phyloP scores from a whole-genome alignment of 2,113 vertebrate genomes.

The Pseudorhombus dupliciocellatus region DNA sequence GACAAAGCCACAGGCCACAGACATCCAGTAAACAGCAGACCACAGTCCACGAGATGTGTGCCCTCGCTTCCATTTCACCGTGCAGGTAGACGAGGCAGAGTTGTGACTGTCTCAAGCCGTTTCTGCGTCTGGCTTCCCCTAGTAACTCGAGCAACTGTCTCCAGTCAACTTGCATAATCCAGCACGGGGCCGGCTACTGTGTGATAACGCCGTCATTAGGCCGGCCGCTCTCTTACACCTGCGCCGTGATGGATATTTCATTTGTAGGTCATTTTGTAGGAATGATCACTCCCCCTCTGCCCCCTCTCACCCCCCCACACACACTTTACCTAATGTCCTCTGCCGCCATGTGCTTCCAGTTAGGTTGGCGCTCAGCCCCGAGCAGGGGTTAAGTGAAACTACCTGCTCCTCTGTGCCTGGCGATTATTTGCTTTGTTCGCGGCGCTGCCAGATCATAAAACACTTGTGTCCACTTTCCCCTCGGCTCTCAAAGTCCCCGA shows the following conservation, averaged over 20 bases:
- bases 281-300: conserved; percentile 46
- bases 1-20: conserved; percentile 83
- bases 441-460: conserved; percentile 77
- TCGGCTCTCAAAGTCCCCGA: conserved; percentile 61
- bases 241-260: conserved; percentile 45
- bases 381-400: conserved; percentile 81
- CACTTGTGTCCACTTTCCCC: conserved; percentile 72
- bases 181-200: conserved; percentile 34
- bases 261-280: conserved; percentile 32
- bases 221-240: conserved; percentile 34
- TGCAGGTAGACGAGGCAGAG: conserved; percentile 67
- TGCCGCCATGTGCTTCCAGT: conserved; percentile 78
- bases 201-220: conserved; percentile 40
- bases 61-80: conserved; percentile 69
- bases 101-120: conserved; percentile 46
- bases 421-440: conserved; percentile 79
- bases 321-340: conserved; percentile 47
- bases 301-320: background rate
- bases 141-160: conserved; percentile 43
- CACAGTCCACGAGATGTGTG: conserved; percentile 76
- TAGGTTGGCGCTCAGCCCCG: conserved; percentile 66
- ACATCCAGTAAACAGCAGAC: conserved; percentile 81
- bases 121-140: conserved; percentile 40
- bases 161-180: conserved; percentile 1
- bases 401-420: conserved; percentile 78